Conservation (phyloP, 2,888 invertebrate species). For the Hypselothyrea guttata region DNA sequence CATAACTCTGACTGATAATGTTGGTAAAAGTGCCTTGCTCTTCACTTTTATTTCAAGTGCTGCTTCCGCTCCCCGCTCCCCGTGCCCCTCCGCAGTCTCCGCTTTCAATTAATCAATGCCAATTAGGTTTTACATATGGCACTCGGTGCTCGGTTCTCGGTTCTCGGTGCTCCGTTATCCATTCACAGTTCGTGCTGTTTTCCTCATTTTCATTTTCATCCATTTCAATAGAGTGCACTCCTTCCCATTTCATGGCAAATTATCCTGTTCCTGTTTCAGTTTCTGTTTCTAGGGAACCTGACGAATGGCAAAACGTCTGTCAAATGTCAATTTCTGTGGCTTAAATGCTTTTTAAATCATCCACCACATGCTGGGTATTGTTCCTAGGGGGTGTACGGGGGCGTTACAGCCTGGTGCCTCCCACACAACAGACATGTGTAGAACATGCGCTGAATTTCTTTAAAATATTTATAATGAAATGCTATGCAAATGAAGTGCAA, state of each 20-base stretch:
- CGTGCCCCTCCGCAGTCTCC: neutral
- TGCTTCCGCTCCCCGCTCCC: constrained; percentile 8
- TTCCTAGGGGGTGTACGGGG: no score
- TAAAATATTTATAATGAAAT: no score
- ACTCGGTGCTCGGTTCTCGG: constrained; percentile 6
- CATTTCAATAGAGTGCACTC: neutral
- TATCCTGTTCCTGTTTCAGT: constrained; percentile 8
- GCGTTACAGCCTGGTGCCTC: no score
- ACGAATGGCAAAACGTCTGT: constrained; percentile 33
- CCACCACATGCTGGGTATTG: constrained; percentile 1
- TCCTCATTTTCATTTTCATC: neutral
- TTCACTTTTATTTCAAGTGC: constrained; percentile 5
- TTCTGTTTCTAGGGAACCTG: constrained; percentile 13
- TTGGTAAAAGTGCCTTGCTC: neutral
- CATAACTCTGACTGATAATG: constrained; percentile 36
- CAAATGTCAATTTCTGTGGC: constrained; percentile 43
- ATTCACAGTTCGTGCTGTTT: neutral
- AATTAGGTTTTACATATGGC: constrained; percentile 32
- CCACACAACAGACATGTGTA: no score
- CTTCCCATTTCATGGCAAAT: constrained; percentile 11
- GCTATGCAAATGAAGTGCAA: no score
- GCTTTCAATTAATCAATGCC: constrained; percentile 38
- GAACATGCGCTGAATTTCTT: no score
- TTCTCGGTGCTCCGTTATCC: constrained; percentile 10
- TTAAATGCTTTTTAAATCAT: constrained; percentile 34